Conservation (phyloP, 92 coral and sea anemone genomes). For the Epizoanthus illoricatus region DNA sequence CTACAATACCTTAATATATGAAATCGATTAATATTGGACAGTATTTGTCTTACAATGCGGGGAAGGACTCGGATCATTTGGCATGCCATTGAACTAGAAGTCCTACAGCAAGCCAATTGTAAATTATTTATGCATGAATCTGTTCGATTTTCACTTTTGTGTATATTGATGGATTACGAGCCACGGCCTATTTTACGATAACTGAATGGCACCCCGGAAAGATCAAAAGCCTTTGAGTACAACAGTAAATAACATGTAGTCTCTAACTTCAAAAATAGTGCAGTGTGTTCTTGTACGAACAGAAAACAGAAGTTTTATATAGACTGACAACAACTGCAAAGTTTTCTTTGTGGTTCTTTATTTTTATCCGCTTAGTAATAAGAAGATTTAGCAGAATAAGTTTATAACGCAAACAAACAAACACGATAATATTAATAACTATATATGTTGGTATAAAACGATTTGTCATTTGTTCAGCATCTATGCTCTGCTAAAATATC, state of each 20-base stretch:
- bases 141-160: background rate
- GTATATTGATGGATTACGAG: background rate
- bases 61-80: too few species aligned
- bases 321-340: background rate
- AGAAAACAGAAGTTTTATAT: constrained; percentile 5
- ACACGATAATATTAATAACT: too few species aligned
- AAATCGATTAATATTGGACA: too few species aligned
- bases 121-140: constrained; percentile 2
- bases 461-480: too few species aligned
- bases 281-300: background rate
- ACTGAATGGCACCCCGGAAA: constrained; percentile 36
- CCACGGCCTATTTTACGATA: background rate
- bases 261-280: background rate
- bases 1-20: background rate
- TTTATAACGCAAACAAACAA: background rate
- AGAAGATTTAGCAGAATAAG: background rate
- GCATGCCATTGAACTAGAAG: background rate
- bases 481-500: too few species aligned
- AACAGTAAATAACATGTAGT: constrained; percentile 19
- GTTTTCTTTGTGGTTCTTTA: background rate
- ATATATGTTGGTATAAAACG: too few species aligned
- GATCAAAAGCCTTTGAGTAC: constrained; percentile 32
- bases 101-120: background rate
- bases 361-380: too few species aligned
- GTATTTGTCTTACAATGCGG: too few species aligned